These are phyloP conservation scores for Phaethornis superciliosus DNA, from an alignment of 2,113 vertebrate species.

Conservation along the genomic window DNA sequence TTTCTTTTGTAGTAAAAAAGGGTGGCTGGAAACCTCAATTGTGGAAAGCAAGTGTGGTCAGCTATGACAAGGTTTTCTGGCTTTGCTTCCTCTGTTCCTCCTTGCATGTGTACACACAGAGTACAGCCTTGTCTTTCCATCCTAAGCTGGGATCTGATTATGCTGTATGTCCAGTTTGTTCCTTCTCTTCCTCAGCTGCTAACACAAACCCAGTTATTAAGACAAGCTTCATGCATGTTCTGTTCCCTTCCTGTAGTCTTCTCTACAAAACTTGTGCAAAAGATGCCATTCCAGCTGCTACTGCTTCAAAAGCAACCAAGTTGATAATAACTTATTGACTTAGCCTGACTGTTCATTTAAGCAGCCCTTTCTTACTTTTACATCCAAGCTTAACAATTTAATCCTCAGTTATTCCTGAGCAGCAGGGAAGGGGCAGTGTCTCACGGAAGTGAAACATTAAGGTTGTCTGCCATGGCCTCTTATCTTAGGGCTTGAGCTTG, in stretches of 20 bases:
- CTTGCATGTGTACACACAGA: not conserved
- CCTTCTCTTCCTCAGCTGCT: not conserved
- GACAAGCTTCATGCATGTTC: not conserved
- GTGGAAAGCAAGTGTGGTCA: conserved; percentile 39
- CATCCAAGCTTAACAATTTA: not conserved
- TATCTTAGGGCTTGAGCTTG: not conserved
- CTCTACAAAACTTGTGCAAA: not conserved
- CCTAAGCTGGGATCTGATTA: not conserved
- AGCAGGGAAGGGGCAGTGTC: not conserved
- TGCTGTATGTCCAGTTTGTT: not conserved
- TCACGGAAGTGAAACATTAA: not conserved
- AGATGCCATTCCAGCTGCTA: not conserved
- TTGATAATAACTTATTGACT: not conserved
- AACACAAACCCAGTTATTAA: not conserved
- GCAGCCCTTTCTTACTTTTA: not conserved
- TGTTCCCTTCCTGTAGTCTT: not conserved
- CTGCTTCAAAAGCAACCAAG: not conserved
- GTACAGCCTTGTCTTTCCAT: not conserved
- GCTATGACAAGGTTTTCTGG: conserved; percentile 29
- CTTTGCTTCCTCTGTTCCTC: not conserved
- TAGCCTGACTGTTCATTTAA: fast-evolving
- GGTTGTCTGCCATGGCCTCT: not conserved
- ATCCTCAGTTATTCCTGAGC: not conserved
- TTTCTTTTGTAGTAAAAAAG: conserved; percentile 44
- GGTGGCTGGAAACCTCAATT: conserved; percentile 19